Conservation (phyloP, 2,888 invertebrate species). For the Athalia cordata region DNA sequence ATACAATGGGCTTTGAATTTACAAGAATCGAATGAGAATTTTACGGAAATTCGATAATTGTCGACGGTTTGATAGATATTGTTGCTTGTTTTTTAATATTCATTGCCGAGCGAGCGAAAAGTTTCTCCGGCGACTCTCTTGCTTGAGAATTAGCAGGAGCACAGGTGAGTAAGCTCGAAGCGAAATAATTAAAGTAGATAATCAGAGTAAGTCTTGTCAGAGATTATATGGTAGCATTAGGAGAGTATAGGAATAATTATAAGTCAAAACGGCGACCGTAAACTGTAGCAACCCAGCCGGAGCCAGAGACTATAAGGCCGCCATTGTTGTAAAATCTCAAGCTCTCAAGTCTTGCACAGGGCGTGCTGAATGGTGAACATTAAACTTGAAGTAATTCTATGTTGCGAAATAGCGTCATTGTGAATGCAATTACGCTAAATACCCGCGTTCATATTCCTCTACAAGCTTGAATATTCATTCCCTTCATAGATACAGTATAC, state of each 20-base stretch:
- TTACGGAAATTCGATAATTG: no score
- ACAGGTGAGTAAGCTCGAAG: neutral
- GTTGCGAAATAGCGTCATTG: conserved; percentile 45
- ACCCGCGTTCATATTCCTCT: conserved; percentile 45
- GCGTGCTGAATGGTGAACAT: conserved; percentile 36
- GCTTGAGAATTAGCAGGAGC: neutral
- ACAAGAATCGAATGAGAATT: no score
- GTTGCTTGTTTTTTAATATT: no score
- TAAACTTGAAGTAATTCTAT: conserved; percentile 46
- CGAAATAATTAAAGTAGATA: conserved; percentile 36
- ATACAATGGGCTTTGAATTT: no score
- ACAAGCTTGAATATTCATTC: conserved; percentile 40
- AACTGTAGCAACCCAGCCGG: conserved; percentile 3
- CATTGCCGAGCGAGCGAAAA: no score
- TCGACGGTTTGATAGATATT: no score
- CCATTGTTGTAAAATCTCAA: neutral
- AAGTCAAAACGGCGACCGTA: conserved; percentile 37
- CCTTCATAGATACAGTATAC: neutral
- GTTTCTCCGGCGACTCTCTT: neutral
- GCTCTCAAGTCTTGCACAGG: neutral
- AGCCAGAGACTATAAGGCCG: neutral
- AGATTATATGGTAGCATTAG: conserved; percentile 34
- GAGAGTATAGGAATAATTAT: conserved; percentile 21
- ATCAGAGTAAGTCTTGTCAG: conserved; percentile 37
- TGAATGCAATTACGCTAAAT: conserved; percentile 47